phyloP scores from a whole-genome alignment of 2,888 invertebrate species.

The Allacma fusca region DNA sequence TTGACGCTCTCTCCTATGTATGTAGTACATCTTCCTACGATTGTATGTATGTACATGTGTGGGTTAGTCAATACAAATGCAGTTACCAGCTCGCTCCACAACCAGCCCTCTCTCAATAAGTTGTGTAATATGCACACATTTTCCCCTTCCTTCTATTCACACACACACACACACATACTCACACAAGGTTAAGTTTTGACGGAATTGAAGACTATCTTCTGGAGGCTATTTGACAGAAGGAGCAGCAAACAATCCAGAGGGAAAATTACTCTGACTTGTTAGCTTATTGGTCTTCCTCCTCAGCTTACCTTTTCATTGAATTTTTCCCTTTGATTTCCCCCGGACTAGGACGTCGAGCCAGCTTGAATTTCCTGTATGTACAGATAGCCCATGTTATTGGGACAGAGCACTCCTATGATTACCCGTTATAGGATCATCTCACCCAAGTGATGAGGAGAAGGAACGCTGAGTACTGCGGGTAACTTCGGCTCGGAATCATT shows the following conservation, averaged over 20 bases:
- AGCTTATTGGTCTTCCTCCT: background rate
- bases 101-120: too few relatives aligned
- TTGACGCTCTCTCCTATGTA: too few relatives aligned
- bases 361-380: background rate
- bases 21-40: too few relatives aligned
- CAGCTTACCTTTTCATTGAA: background rate
- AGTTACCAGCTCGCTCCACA: too few relatives aligned
- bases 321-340: conserved; percentile 9
- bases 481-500: too few relatives aligned
- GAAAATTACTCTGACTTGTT: background rate
- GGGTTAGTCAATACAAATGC: too few relatives aligned
- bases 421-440: too few relatives aligned
- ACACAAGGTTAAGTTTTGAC: background rate
- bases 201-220: background rate
- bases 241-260: background rate
- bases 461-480: too few relatives aligned
- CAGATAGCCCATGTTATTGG: background rate
- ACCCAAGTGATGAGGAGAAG: too few relatives aligned
- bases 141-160: background rate
- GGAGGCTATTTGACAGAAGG: background rate
- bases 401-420: background rate
- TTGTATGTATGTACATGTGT: too few relatives aligned
- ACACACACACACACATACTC: too few relatives aligned
- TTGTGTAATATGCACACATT: too few relatives aligned
- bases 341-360: background rate